Base-by-base conservation (phyloP, 2,113 vertebrate genomes). In the Callospermophilus lateralis region DNA sequence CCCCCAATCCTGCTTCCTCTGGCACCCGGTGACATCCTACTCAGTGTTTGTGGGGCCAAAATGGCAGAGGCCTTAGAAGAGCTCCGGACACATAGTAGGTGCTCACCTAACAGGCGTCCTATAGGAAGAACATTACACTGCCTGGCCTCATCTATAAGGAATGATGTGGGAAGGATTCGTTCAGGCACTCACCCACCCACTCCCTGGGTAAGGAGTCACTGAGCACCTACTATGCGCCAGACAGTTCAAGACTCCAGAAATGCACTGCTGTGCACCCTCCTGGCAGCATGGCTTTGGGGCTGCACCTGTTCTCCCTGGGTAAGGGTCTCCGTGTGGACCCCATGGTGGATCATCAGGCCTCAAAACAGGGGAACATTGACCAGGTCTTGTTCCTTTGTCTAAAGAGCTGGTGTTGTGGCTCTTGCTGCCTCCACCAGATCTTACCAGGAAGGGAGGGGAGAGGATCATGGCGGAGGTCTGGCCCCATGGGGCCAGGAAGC, bases 161-260 rank as follows among this genome's bases (percentile, higher is more conserved):
- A 22, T 22, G 19, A 8, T 20, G 1, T 22, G 8, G 55, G 20
- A 34, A 1, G 0, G 37, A 34, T 19, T 19, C 37, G 0, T 15
- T 6, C 24, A 34, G 10, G 28, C 28, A 2, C 10, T 30, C 53
- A 15, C 7, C 6, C 91, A n/a, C 34, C 17, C 15, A 6, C 15
- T 16, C 78, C 70, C n/a, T 17, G 58, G 4, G 24, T 67, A 5
- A 34, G 0, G 15, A 65, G 61, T 55, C 39, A 0, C 55, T 22
- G 13, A 53, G 28, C 6, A 3, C 48, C 24, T 72, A 0, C 28
- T 1, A 1, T 0, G n/a, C 3, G 0, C 61, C 24, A 2, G 48
- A 34, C 5, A 9, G 2, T 24, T 32, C 0, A 2, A 74, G 32
- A n/a, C 51, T 65, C 78, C 11, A 5, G 8, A 73, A 42, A 16